Evolutionary conservation across 2,113 vertebrate species (phyloP).

Genomic region (Emydocephalus ijimae): DNA sequence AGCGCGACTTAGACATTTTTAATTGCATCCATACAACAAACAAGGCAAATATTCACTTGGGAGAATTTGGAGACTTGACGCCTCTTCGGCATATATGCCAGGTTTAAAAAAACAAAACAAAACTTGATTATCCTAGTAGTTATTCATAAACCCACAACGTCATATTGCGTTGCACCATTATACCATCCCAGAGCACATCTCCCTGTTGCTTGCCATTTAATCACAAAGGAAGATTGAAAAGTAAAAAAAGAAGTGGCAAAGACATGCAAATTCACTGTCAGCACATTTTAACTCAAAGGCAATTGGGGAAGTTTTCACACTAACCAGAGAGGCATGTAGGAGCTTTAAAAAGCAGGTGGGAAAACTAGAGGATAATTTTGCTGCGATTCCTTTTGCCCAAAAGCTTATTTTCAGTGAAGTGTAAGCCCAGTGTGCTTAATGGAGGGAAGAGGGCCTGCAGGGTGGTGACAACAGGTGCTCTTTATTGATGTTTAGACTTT

Average conservation of each 20-base stretch:
- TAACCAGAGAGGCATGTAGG: background rate
- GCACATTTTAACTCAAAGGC: background rate
- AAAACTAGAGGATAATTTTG: background rate
- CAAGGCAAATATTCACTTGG: background rate
- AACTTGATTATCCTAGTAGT: background rate
- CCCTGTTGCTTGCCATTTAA: background rate
- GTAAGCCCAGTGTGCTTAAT: background rate
- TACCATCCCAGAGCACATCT: background rate
- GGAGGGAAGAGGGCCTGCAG: background rate
- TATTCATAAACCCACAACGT: background rate
- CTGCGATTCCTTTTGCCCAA: background rate
- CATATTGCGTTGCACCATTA: background rate
- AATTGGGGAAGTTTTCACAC: background rate
- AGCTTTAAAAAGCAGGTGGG: background rate
- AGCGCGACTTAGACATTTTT: background rate
- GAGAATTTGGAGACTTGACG: background rate
- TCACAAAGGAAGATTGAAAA: background rate
- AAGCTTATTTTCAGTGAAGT: background rate
- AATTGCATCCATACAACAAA: background rate
- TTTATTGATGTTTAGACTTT: background rate
- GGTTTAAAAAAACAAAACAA: background rate
- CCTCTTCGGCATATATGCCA: background rate
- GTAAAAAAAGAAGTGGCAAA: background rate
- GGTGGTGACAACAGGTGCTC: background rate
- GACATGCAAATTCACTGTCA: background rate